A percentile compares a stretch with the other conserved stretches of the same genome.
phyloP scores from a whole-genome alignment of 2,113 vertebrate species.

The Callipepla squamata region DNA sequence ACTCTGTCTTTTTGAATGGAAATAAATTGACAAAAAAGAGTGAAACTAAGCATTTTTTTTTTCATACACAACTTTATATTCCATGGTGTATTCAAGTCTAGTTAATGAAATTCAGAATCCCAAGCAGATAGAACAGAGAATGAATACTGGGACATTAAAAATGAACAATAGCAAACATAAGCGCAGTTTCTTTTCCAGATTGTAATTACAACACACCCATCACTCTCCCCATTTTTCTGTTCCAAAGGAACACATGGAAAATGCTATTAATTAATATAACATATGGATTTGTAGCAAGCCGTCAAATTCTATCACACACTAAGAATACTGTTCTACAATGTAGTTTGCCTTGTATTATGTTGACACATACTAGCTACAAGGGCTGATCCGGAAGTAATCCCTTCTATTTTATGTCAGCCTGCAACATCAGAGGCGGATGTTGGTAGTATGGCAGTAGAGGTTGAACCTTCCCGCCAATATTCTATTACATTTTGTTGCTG shows the following conservation, averaged over 20 bases:
- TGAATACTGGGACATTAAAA: slow-evolving; percentile 10
- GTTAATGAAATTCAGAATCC: slow-evolving; percentile 33
- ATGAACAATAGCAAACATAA: slow-evolving; percentile 36
- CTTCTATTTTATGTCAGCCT: too few species aligned
- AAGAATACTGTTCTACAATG: background rate
- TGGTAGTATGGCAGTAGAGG: too few species aligned
- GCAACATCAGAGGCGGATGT: too few species aligned
- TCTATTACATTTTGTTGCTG: too few species aligned
- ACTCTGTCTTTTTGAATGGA: background rate
- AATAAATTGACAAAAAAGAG: background rate
- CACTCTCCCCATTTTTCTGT: background rate
- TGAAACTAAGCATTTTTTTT: background rate
- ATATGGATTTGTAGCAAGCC: background rate
- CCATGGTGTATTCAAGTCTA: background rate
- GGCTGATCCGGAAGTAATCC: too few species aligned
- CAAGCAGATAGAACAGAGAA: background rate
- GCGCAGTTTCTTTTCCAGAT: slow-evolving; percentile 1
- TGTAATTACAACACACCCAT: background rate
- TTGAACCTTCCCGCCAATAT: too few species aligned
- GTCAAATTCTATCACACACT: background rate
- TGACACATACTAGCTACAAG: background rate
- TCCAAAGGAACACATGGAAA: background rate
- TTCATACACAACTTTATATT: background rate
- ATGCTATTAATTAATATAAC: background rate
- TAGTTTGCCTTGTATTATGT: background rate